Percentiles rank a stretch among this genome's conserved stretches.
Evolutionary conservation across 1,140 invertebrate genomes (phyloP).

Genomic region (Cydia strobilella): DNA sequence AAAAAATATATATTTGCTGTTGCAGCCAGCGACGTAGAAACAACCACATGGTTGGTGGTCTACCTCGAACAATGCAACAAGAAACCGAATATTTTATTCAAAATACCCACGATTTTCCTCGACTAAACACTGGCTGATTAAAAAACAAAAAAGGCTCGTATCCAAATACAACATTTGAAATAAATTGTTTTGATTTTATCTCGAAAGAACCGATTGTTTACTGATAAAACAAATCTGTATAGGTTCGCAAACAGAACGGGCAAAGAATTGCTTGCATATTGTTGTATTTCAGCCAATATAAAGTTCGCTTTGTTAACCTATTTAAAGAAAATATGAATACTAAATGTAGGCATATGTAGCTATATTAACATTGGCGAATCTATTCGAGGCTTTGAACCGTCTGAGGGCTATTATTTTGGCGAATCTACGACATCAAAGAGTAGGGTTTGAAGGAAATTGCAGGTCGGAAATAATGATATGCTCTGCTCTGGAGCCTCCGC

Average conservation of each 20-base stretch:
- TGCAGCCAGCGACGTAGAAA: background rate
- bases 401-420: background rate
- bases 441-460: slow-evolving; percentile 5
- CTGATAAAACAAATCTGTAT: slow-evolving; percentile 14
- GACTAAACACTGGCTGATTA: slow-evolving; percentile 6
- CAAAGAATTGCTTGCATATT: background rate
- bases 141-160: slow-evolving; percentile 16
- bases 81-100: slow-evolving; percentile 7
- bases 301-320: background rate
- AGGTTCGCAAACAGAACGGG: slow-evolving; percentile 5
- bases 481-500: background rate
- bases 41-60: background rate
- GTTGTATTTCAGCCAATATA: background rate
- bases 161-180: slow-evolving; percentile 30
- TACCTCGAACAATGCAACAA: background rate
- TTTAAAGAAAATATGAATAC: no score
- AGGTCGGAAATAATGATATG: slow-evolving; percentile 18
- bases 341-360: no score
- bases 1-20: background rate
- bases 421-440: slow-evolving; percentile 18
- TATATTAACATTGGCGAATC: background rate
- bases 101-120: background rate
- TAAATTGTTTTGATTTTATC: slow-evolving; percentile 29
- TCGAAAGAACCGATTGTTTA: slow-evolving; percentile 24
- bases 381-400: background rate